Conservation (phyloP, 2,113 vertebrate species). For the Ammodytes marinus region DNA sequence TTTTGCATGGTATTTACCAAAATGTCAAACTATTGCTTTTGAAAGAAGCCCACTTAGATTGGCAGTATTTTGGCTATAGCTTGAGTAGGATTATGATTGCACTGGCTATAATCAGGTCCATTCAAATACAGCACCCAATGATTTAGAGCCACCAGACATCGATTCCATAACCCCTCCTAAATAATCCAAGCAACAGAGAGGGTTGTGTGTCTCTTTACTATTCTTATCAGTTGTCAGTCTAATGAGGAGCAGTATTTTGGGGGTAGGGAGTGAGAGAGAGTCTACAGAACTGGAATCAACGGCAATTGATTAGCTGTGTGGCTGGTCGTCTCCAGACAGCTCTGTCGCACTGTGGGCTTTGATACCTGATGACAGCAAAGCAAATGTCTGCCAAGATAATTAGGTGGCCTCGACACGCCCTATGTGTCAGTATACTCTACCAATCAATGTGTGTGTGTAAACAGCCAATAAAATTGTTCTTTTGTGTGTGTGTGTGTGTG, state of each 20-base stretch:
- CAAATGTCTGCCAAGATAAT: constrained; percentile 60
- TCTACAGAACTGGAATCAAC: constrained; percentile 25
- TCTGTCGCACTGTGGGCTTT: constrained; percentile 33
- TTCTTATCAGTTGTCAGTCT: constrained; percentile 51
- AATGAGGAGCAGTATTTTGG: constrained; percentile 53
- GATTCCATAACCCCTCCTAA: constrained; percentile 50
- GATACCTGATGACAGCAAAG: constrained; percentile 52
- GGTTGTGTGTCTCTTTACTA: constrained; percentile 18
- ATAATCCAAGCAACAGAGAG: constrained; percentile 43
- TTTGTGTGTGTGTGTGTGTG: not conserved
- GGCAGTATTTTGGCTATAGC: not conserved
- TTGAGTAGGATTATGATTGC: constrained; percentile 40
- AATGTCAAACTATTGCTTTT: not conserved
- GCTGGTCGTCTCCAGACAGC: constrained; percentile 42
- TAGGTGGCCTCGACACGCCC: constrained; percentile 43
- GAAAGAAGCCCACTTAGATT: not conserved
- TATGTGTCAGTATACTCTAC: constrained; percentile 33
- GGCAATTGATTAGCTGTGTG: constrained; percentile 53
- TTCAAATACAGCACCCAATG: constrained; percentile 41
- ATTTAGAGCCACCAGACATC: constrained; percentile 29
- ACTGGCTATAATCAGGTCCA: constrained; percentile 47
- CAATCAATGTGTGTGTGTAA: constrained; percentile 49
- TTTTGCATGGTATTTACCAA: not conserved
- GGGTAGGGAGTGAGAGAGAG: not conserved
- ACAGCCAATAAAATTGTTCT: constrained; percentile 25